Base-by-base conservation (phyloP, 1,140 invertebrate genomes). In the Sitobion miscanthi region DNA sequence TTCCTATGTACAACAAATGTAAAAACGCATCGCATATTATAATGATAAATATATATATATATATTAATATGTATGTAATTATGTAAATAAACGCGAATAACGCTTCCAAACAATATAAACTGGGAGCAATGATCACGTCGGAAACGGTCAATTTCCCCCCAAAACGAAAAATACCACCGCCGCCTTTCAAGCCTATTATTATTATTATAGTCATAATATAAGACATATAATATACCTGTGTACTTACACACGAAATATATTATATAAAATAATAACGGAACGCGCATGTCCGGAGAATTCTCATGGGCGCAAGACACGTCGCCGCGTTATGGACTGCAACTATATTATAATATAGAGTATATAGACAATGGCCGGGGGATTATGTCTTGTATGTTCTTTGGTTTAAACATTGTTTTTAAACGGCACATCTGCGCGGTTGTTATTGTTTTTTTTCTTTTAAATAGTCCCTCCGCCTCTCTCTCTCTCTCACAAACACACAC, bases 261-360 rank as follows among this genome's bases (percentile, higher is more conserved):
- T 69, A 69, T 69, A 77, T 30, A 77, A 77, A 77, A 77, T n/a
- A n/a, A 77, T 85, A 92, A 92, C 91, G 91, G 91, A 92, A 82
- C 91, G 62, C 30, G 62, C n/a, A 77, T 82, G 90, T 91, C 45
- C 20, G 69, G 14, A 21, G 57, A 62, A 35, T 92, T 92, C 91
- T 83, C 91, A 92, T 92, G 45, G 45, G 35, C 35, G 52, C 35
- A 57, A 57, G 54, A 89, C 49, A 52, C 49, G 21, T 54, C 35
- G 47, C 14, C 45, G n/a, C n/a, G 62, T n/a, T 77, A 77, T 77
- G 62, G 62, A 77, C 62, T 77, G 62, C 62, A 35, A 77, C 30
- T 77, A n/a, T 77, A 54, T 54, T 54, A 77, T 77, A 77, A 77
- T 77, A 77, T 77, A n/a, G 14, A 77, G n/a, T 77, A 38, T 77